Percentiles rank a stretch among this genome's conserved stretches.
Conservation (phyloP, 2,113 vertebrate genomes). For the Pagrus major region DNA sequence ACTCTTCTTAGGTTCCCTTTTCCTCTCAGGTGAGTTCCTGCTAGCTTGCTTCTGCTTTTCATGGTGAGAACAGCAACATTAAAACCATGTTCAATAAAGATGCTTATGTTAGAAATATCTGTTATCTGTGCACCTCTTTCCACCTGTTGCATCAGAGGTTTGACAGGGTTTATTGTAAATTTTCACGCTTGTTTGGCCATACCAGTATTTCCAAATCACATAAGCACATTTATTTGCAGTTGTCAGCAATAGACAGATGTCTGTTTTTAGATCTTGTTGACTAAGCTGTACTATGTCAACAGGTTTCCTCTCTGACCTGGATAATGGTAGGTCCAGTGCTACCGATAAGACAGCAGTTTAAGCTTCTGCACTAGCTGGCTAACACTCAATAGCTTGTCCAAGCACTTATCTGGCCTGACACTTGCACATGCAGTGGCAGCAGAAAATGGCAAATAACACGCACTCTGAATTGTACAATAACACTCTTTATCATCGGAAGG, state of each 20-base stretch:
- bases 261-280: conserved; percentile 52
- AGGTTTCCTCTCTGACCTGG: conserved; percentile 77
- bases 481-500: background rate
- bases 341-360: conserved; percentile 65
- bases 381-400: conserved; percentile 42
- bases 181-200: background rate
- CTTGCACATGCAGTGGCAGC: conserved; percentile 45
- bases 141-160: background rate
- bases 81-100: background rate
- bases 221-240: conserved; percentile 26
- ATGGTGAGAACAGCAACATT: background rate
- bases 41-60: conserved; percentile 38
- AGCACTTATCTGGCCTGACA: conserved; percentile 54
- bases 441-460: conserved; percentile 52
- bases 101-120: background rate
- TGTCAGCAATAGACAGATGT: conserved; percentile 41
- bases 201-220: conserved; percentile 1
- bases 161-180: background rate
- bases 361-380: conserved; percentile 59
- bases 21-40: conserved; percentile 87
- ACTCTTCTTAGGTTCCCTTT: conserved; percentile 88
- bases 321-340: conserved; percentile 73
- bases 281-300: conserved; percentile 71
- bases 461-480: conserved; percentile 18
- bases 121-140: background rate